These are phyloP conservation scores for Chiloscyllium punctatum DNA, from an alignment of 2,797 vertebrate species.

Conservation along the genomic window DNA sequence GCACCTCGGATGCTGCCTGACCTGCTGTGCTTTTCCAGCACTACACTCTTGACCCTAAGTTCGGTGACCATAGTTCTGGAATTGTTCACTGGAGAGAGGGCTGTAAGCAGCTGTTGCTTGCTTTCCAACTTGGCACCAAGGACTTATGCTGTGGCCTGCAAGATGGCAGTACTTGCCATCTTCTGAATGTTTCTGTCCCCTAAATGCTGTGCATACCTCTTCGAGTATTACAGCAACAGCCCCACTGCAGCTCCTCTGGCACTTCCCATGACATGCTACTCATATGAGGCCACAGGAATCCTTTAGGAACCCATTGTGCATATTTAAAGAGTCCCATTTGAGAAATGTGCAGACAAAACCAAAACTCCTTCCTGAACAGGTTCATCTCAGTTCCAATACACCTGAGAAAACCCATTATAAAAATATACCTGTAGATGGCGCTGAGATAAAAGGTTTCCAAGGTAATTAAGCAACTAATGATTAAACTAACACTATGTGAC, in stretches of 20 bases:
- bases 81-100: neutral
- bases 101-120: neutral
- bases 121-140: neutral
- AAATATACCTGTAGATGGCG: constrained; percentile 3
- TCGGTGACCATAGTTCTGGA: neutral
- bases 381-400: too few relatives aligned
- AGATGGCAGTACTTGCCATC: neutral
- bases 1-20: too few relatives aligned
- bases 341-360: neutral
- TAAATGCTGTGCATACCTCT: neutral
- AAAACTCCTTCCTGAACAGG: neutral
- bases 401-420: neutral
- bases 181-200: neutral
- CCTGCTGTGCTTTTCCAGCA: too few relatives aligned
- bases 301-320: neutral
- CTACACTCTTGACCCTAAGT: too few relatives aligned
- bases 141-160: neutral
- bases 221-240: neutral
- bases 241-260: neutral
- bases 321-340: neutral
- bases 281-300: neutral
- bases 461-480: neutral
- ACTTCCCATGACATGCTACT: neutral
- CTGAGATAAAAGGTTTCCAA: neutral
- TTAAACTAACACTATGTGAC: constrained; percentile 20